Conservation (phyloP, 2,888 invertebrate genomes). For the Scaptomyza tumidula region DNA sequence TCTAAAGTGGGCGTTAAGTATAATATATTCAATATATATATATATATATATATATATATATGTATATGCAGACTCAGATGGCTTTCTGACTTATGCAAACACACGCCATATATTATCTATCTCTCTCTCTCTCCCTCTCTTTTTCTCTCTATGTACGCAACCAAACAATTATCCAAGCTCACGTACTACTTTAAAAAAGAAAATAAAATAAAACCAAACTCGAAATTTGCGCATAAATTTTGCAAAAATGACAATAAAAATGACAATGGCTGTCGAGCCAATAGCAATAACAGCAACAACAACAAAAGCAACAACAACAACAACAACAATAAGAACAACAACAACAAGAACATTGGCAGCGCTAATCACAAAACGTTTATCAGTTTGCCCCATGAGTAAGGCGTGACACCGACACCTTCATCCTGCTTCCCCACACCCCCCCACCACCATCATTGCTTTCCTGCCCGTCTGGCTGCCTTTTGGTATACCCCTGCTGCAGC, state of each 20-base stretch:
- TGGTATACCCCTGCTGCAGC: background rate
- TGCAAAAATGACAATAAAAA: conserved; percentile 63
- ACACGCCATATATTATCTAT: background rate
- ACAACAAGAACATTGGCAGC: conserved; percentile 36
- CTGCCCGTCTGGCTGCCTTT: background rate
- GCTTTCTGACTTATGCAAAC: conserved; percentile 29
- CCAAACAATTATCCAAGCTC: conserved; percentile 45
- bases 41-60: background rate
- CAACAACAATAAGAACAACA: conserved; percentile 16
- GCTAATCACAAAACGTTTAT: conserved; percentile 72
- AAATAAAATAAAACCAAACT: conserved; percentile 18
- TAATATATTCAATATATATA: background rate
- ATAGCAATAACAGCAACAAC: background rate
- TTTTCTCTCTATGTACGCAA: background rate
- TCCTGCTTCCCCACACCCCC: background rate
- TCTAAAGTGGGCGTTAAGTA: background rate
- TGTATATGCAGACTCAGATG: background rate
- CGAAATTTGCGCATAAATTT: conserved; percentile 66
- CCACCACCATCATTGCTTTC: background rate
- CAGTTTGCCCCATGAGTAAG: conserved; percentile 41
- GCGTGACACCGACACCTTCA: conserved; percentile 40
- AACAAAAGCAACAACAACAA: conserved; percentile 2
- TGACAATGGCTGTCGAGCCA: conserved; percentile 48
- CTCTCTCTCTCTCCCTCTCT: background rate
- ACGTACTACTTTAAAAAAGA: conserved; percentile 47